Base-by-base conservation (phyloP, 2,113 vertebrate genomes). In the Oreochromis aureus region DNA sequence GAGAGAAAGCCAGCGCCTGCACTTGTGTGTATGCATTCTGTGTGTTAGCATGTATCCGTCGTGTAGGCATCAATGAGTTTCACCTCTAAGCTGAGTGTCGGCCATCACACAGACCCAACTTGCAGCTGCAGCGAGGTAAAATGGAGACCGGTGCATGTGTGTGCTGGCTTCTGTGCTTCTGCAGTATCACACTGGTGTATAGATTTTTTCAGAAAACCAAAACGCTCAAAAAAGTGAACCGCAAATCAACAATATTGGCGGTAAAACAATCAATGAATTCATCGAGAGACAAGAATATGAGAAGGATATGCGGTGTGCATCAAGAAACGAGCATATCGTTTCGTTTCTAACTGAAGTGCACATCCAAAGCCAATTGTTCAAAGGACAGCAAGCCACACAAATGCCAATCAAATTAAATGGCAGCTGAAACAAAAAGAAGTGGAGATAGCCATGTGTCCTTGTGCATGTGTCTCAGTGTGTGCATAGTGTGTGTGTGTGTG, bases 401-500 rank as follows among this genome's bases (percentile, higher is more conserved):
- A 92, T 36, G 82, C 44, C 93, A 92, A 95, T 95, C 93, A 95
- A 89, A 95, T 95, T 93, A 94, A 93, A 95, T 80, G 87, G 86
- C 85, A 88, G 91, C 89, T 92, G 91, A 94, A 95, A 95, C 93
- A 94, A 95, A 94, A 91, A 91, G 87, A 89, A 91, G 61, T 24
- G 13, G 81, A 89, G 80, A 82, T 56, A 53, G 36, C 63, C 61
- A 54, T 82, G 58, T 78, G 86, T 93, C 44, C 76, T 81, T 95
- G 85, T 86, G 59, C 92, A 10, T 71, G 76, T 55, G 86, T 84
- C 85, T 86, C 81, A 89, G 88, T 86, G 90, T 93, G 86, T 91
- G 78, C 83, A 85, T 73, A 88, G 83, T 48, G 46, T 51, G 46
- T 51, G 46, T 56, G 88, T 85, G 80, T 82, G 85, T 93, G 81